Conservation (phyloP, 2,888 invertebrate genomes). For the Sturmia bella region DNA sequence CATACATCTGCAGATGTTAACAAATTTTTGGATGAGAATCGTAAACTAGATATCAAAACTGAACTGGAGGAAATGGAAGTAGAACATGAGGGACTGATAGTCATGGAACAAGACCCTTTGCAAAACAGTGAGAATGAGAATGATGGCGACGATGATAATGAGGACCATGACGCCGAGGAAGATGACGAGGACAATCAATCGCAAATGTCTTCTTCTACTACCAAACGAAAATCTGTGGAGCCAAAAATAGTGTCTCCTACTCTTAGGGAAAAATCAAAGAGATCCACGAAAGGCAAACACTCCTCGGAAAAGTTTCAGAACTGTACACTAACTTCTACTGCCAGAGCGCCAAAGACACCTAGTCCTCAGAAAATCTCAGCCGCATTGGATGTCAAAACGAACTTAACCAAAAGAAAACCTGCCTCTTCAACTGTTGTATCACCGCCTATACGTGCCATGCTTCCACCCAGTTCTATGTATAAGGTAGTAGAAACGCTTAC, state of each 20-base stretch:
- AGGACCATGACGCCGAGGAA: slow-evolving; percentile 51
- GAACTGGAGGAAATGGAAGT: slow-evolving; percentile 79
- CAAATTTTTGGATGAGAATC: slow-evolving; percentile 85
- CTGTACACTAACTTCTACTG: slow-evolving; percentile 44
- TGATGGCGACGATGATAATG: slow-evolving; percentile 61
- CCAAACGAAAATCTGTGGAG: slow-evolving; percentile 43
- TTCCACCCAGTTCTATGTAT: slow-evolving; percentile 79
- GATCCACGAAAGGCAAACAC: slow-evolving; percentile 78
- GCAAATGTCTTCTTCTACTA: slow-evolving; percentile 45
- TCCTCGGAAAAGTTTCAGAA: slow-evolving; percentile 78
- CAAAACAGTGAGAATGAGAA: slow-evolving; percentile 57
- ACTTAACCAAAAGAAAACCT: slow-evolving; percentile 73
- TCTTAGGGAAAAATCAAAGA: slow-evolving; percentile 77
- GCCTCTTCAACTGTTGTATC: slow-evolving; percentile 73
- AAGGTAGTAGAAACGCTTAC: slow-evolving; percentile 78
- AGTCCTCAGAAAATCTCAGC: slow-evolving; percentile 70
- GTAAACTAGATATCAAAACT: slow-evolving; percentile 82
- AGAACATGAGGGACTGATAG: slow-evolving; percentile 73
- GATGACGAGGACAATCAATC: slow-evolving; percentile 53
- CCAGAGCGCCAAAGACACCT: slow-evolving; percentile 65
- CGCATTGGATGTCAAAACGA: slow-evolving; percentile 65
- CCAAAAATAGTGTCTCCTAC: slow-evolving; percentile 71
- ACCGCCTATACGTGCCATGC: slow-evolving; percentile 79
- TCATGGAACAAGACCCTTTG: slow-evolving; percentile 71
- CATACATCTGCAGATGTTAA: slow-evolving; percentile 86